Evolutionary conservation across 2,797 vertebrate species (phyloP).

Genomic region (Scomberomorus guttatus): DNA sequence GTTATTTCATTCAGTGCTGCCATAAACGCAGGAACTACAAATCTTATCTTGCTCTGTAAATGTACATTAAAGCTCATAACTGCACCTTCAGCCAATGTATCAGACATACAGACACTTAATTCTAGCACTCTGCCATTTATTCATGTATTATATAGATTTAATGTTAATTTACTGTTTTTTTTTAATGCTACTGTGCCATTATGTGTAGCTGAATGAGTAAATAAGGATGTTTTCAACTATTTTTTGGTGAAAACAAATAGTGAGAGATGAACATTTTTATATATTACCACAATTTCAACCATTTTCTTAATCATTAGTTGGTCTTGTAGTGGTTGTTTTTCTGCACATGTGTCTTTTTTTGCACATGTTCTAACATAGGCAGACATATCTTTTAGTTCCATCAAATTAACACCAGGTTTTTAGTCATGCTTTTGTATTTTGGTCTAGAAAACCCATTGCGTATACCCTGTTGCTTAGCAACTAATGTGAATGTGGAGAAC

Average conservation of each 20-base stretch:
- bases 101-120: background rate
- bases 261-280: background rate
- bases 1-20: background rate
- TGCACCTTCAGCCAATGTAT: background rate
- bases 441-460: conserved; percentile 46
- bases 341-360: background rate
- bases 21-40: background rate
- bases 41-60: background rate
- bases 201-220: background rate
- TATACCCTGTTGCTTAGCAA: conserved; percentile 79
- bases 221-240: background rate
- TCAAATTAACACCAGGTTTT: conserved; percentile 51
- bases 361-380: background rate
- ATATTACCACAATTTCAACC: background rate
- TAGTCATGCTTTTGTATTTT: conserved; percentile 57
- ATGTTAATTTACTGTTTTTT: background rate
- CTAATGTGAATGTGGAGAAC: conserved; percentile 64
- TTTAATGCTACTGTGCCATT: background rate
- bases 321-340: background rate
- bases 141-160: background rate
- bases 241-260: background rate
- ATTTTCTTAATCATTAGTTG: background rate
- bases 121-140: background rate
- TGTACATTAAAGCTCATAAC: background rate
- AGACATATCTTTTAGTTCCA: conserved; percentile 19